A percentile compares a stretch with the other conserved stretches of the same genome.
Conservation (phyloP, 2,888 invertebrate species). For the Belgica antarctica region DNA sequence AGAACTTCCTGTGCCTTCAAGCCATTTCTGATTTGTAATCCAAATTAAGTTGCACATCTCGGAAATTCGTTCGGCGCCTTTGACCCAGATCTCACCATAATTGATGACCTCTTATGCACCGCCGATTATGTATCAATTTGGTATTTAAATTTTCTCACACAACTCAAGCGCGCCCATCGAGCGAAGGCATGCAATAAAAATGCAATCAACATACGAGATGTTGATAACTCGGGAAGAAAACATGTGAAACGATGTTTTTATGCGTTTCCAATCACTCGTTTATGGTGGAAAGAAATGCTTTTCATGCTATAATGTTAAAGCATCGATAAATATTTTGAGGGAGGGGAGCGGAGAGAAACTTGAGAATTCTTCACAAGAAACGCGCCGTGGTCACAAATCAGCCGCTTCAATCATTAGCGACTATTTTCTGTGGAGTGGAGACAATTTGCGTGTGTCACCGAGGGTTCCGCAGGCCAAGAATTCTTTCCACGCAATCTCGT, state of each 20-base stretch:
- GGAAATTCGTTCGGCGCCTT: not conserved
- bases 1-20: too few relatives aligned
- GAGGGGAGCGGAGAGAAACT: not conserved
- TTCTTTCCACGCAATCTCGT: not conserved
- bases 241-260: not conserved
- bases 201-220: constrained; percentile 17
- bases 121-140: constrained; percentile 16
- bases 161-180: not conserved
- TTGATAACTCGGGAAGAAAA: not conserved
- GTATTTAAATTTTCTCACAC: constrained; percentile 3
- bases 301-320: not conserved
- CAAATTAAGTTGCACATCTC: too few relatives aligned
- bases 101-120: constrained; percentile 12
- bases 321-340: constrained; percentile 6
- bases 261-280: not conserved
- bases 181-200: constrained; percentile 9
- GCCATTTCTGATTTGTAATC: too few relatives aligned
- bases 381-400: constrained; percentile 4
- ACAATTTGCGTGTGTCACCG: not conserved
- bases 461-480: not conserved
- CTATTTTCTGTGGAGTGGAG: not conserved
- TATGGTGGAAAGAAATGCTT: not conserved
- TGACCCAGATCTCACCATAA: not conserved
- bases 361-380: constrained; percentile 11
- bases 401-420: not conserved